Percentiles rank a stretch among this genome's conserved stretches.
phyloP scores from a whole-genome alignment of 2,888 invertebrate genomes.

The Eucera pruinosa region DNA sequence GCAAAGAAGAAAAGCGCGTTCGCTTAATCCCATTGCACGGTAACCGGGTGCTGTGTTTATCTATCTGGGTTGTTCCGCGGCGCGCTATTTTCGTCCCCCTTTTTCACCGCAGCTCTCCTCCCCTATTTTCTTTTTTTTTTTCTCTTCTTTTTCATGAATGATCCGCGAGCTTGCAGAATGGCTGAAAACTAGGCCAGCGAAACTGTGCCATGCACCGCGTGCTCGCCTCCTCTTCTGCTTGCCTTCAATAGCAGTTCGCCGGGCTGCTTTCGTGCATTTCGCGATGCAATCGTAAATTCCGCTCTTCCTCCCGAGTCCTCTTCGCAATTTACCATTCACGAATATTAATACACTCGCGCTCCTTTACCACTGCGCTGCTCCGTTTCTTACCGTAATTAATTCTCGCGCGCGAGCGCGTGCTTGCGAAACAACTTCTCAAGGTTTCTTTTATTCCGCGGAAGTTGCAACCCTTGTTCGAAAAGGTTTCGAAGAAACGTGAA shows the following conservation, averaged over 20 bases:
- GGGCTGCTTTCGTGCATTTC: conserved; percentile 28
- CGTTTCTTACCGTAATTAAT: no score
- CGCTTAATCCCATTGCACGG: conserved; percentile 50
- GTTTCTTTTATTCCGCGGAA: no score
- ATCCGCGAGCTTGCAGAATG: conserved; percentile 52
- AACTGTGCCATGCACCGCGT: conserved; percentile 54
- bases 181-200: conserved; percentile 49
- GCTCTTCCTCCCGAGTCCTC: conserved; percentile 1
- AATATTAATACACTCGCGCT: conserved; percentile 19
- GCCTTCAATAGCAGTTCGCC: conserved; percentile 17
- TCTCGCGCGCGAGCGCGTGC: no score
- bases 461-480: no score
- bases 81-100: conserved; percentile 39
- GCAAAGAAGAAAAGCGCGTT: conserved; percentile 31
- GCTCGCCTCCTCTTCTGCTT: no score
- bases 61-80: conserved; percentile 49
- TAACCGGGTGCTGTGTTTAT: conserved; percentile 51
- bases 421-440: no score
- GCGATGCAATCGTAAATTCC: conserved; percentile 38
- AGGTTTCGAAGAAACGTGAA: no score
- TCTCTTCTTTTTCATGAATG: conserved; percentile 43
- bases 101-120: background rate
- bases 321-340: background rate
- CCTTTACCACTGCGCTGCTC: no score
- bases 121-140: conserved; percentile 13